Evolutionary conservation across 2,797 vertebrate genomes (phyloP), one percentile per base, ranked within the genome.

Genomic region (Bradypodion pumilum): DNA sequence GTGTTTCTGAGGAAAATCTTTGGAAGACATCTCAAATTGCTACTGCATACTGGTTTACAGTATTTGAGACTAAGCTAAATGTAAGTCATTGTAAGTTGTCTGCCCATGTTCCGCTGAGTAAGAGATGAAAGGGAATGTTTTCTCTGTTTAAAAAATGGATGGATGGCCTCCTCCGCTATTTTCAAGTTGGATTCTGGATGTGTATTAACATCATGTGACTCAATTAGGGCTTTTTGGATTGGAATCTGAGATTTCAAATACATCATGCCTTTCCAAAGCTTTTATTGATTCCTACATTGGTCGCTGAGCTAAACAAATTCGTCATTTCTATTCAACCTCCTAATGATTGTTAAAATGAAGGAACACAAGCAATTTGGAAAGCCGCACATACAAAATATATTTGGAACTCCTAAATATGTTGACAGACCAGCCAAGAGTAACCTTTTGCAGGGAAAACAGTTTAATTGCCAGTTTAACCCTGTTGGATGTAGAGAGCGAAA

Each of bases 401-500:
- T 72, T 35, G 42, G 23, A 29, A 21, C 37, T 29, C 63, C 29
- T 16, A 49, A 32, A 46, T 59, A 32, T 23, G 35, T 29, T 72
- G 49, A 60, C 27, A 35, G 23, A 66, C 15, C 27, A 35, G 23
- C 66, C 15, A 6, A 37, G n/a, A 10, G 4, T 1, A 77, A n/a
- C 25, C 44, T 74, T 74, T 52, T 74, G 46, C 29, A 40, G 72
- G 46, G 49, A 78, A 78, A 19, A 25, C 59, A 74, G 5, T 65
- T 37, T 78, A 72, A 44, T 35, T 73, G 86, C 89, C 87, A 84
- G 85, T 84, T 89, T 81, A 91, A 89, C 89, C 59, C 59, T 16
- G 44, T 32, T 63, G 70, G 32, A 32, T n/a, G 35, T 23, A 29
- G 19, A 29, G 46, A 13, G 29, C 6, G n/a, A 32, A 27, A 29